Base-by-base conservation (phyloP, 2,113 vertebrate species). In the Microtus pennsylvanicus region DNA sequence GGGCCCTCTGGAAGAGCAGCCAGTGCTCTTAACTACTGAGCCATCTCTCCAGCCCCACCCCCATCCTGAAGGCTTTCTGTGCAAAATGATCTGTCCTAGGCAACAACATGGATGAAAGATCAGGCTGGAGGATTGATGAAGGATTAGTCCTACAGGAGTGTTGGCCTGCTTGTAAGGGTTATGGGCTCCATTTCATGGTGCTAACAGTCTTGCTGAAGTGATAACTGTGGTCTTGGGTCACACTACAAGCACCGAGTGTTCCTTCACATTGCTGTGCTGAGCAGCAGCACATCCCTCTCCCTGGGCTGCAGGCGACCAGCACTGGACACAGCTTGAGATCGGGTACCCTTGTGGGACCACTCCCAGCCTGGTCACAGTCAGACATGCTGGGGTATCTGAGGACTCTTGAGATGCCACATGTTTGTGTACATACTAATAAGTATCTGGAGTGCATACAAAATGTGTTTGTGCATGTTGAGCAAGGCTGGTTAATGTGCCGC, bases 101-200 rank as follows among this genome's bases (percentile, higher is more conserved):
- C 19, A 14, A 2, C 17, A 87, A 28, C 45, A 17, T 94, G 19
- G 0, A 1, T 89, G 87, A 58, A 92, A 28, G 38, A 58, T 58
- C n/a, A 76, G 77, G 5, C 10, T 28, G 45, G 47, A 55, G 55
- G 55, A 55, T 17, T 55, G 55, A 55, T 55, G 55, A 55, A 55
- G 52, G 55, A 14, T 58, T 58, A 58, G 69, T 19, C 74, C 74
- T 74, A 58, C 91, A 92, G 94, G 81, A 97, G 78, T 90, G 94
- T 76, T 70, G 98, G 99, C 97, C 97, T 61, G 19, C 78, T 98
- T 98, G 96, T 97, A 99, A 99, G 99, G 98, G 99, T 99, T 99
- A 99, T 99, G 98, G 97, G 97, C 99, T 99, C 99, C 99, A 99
- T 99, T 99, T 99, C 99, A 99, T 99, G 55, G 24, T 82, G 58